These are phyloP conservation scores for Autographa pulchrina DNA, from an alignment of 2,888 invertebrate genomes.

Conservation along the genomic window DNA sequence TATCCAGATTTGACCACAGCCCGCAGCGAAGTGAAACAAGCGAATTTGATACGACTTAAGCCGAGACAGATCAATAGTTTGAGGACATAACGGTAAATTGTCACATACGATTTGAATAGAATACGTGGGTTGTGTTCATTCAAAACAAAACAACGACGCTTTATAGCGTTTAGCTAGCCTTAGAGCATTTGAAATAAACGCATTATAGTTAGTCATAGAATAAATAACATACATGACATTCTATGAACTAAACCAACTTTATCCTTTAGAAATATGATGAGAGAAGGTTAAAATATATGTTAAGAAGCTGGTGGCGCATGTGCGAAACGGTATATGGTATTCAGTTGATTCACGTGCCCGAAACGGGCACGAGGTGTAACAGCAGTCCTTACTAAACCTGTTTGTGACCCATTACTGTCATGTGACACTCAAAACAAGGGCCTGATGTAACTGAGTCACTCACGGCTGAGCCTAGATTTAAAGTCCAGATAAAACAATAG, in stretches of 20 bases:
- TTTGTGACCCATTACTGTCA: slow-evolving; percentile 69
- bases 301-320: slow-evolving; percentile 12
- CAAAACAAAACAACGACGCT: slow-evolving; percentile 14
- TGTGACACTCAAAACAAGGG: slow-evolving; percentile 68
- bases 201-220: not conserved
- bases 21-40: slow-evolving; percentile 46
- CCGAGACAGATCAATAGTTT: slow-evolving; percentile 58
- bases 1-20: slow-evolving; percentile 56
- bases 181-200: not conserved
- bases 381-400: slow-evolving; percentile 63
- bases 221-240: not conserved
- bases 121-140: slow-evolving; percentile 29
- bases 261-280: not conserved
- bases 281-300: not conserved
- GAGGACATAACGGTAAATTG: slow-evolving; percentile 59
- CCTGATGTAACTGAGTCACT: slow-evolving; percentile 66
- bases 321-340: slow-evolving; percentile 21
- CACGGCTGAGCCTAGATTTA: slow-evolving; percentile 24
- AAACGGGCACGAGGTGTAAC: slow-evolving; percentile 42
- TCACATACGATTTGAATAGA: slow-evolving; percentile 34
- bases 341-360: slow-evolving; percentile 41
- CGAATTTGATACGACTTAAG: slow-evolving; percentile 62
- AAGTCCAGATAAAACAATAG: slow-evolving; percentile 66
- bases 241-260: not conserved
- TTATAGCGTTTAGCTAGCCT: slow-evolving; percentile 5